Evolutionary conservation across 2,113 vertebrate species (phyloP).

Genomic region (Garra rufa): DNA sequence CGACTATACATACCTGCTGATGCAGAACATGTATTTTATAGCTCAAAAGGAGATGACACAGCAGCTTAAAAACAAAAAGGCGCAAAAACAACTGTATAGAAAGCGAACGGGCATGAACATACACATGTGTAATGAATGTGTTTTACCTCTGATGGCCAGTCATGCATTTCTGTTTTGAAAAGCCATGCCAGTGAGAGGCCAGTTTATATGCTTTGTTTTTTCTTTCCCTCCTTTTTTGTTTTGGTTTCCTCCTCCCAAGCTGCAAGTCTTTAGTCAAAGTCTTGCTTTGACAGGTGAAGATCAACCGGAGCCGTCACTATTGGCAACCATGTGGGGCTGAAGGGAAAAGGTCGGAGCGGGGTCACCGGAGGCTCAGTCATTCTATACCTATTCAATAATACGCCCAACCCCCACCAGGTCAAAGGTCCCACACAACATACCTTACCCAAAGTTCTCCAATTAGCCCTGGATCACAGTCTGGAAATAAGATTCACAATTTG

Average conservation of each 20-base stretch:
- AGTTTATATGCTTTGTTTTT: conserved; percentile 61
- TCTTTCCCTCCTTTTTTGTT: conserved; percentile 62
- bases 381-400: conserved; percentile 77
- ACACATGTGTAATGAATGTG: conserved; percentile 35
- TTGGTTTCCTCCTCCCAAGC: conserved; percentile 71
- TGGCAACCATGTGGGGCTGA: conserved; percentile 71
- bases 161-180: conserved; percentile 47
- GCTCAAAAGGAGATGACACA: conserved; percentile 23
- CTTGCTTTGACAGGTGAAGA: conserved; percentile 83
- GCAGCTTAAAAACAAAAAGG: neutral
- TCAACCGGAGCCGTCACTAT: conserved; percentile 72
- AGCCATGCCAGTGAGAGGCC: conserved; percentile 31
- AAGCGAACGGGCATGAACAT: conserved; percentile 6
- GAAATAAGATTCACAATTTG: conserved; percentile 34
- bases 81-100: neutral
- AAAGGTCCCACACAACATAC: conserved; percentile 70
- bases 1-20: conserved; percentile 8
- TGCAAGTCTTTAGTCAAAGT: conserved; percentile 74
- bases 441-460: conserved; percentile 67
- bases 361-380: conserved; percentile 73
- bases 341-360: conserved; percentile 64
- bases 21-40: conserved; percentile 18
- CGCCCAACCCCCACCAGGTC: conserved; percentile 60
- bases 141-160: conserved; percentile 28
- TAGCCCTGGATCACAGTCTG: conserved; percentile 51